Percentiles rank a stretch among this genome's conserved stretches.
phyloP scores from a whole-genome alignment of 2,797 vertebrate species.

The Synaphobranchus kaupii region DNA sequence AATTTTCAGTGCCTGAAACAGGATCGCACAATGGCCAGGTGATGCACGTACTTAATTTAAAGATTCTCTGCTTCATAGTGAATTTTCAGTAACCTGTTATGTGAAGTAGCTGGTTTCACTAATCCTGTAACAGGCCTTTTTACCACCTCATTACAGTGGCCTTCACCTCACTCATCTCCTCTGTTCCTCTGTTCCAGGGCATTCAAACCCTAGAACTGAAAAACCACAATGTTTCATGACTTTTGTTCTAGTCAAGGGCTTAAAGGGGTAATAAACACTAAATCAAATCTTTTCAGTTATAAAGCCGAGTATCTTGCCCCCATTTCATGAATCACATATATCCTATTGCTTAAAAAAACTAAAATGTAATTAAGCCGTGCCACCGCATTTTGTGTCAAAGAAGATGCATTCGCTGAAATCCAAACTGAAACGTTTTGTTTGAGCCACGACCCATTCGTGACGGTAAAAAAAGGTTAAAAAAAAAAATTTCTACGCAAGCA shows the following conservation, averaged over 20 bases:
- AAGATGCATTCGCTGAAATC: too few relatives aligned
- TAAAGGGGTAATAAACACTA: too few relatives aligned
- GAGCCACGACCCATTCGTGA: too few relatives aligned
- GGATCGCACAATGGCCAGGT: slow-evolving; percentile 46
- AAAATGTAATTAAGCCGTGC: too few relatives aligned
- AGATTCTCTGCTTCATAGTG: neutral
- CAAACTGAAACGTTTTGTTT: too few relatives aligned
- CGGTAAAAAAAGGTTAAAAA: too few relatives aligned
- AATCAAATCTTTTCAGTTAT: too few relatives aligned
- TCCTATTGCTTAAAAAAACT: too few relatives aligned
- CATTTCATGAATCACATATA: too few relatives aligned
- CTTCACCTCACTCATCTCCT: neutral
- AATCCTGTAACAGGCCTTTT: neutral
- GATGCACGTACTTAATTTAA: slow-evolving; percentile 17
- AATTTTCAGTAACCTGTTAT: neutral
- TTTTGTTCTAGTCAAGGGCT: neutral
- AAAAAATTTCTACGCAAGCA: too few relatives aligned
- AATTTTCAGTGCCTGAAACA: slow-evolving; percentile 17
- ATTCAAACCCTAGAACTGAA: neutral
- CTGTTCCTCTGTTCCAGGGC: neutral
- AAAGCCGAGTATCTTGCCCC: too few relatives aligned
- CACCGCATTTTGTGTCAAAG: too few relatives aligned
- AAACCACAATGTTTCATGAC: neutral
- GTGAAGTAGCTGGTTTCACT: neutral
- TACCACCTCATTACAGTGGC: neutral